Conservation (phyloP, 1,140 invertebrate species). For the Drosophila nasuta region DNA sequence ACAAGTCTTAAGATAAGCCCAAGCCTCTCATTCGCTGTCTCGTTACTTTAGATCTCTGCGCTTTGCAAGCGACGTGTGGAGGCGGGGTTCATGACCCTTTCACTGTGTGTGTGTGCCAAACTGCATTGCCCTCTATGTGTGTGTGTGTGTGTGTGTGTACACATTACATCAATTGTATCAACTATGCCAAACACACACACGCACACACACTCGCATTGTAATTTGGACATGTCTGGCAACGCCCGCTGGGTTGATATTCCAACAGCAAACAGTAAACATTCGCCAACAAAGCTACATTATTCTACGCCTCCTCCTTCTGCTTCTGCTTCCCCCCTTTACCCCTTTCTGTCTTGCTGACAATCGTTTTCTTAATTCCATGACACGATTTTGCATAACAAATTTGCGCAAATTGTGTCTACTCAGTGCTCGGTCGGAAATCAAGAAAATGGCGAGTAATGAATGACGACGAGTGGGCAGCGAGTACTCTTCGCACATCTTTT, state of each 20-base stretch:
- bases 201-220: constrained; percentile 23
- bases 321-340: neutral
- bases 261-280: constrained; percentile 19
- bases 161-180: constrained; percentile 47
- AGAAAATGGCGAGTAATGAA: constrained; percentile 19
- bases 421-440: neutral
- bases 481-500: neutral
- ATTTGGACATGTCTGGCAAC: constrained; percentile 43
- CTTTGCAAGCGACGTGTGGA: neutral
- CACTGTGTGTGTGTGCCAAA: constrained; percentile 13
- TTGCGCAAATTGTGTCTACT: constrained; percentile 21
- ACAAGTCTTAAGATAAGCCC: constrained; percentile 44
- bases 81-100: constrained; percentile 34
- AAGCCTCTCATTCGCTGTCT: constrained; percentile 13
- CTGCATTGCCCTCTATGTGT: constrained; percentile 1
- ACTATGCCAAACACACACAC: constrained; percentile 23
- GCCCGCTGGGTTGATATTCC: constrained; percentile 28
- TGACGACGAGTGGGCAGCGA: constrained; percentile 15
- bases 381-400: constrained; percentile 43
- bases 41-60: neutral
- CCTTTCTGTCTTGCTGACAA: constrained; percentile 13
- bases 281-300: neutral
- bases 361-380: constrained; percentile 34
- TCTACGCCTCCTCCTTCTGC: neutral
- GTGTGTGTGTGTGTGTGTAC: constrained; percentile 11